phyloP scores from a whole-genome alignment of 2,113 vertebrate species.

The Actenoides lindsayi region DNA sequence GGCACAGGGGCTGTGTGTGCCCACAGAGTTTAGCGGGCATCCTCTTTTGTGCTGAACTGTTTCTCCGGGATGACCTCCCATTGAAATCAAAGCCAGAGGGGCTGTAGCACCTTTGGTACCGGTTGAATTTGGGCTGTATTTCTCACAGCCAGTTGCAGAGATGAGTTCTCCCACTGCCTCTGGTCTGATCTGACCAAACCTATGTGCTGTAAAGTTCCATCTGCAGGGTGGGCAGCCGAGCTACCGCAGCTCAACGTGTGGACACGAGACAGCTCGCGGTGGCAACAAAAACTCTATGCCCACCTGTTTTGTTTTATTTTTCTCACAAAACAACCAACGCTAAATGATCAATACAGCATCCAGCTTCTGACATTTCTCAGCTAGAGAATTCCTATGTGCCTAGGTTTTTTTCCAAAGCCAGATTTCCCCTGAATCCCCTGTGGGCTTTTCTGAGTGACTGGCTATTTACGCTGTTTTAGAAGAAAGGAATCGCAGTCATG shows the following conservation, averaged over 20 bases:
- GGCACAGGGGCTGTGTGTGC: neutral
- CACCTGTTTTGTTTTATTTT: neutral
- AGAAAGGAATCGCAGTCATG: neutral
- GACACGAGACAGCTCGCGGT: neutral
- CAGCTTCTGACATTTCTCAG: neutral
- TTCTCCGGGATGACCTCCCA: neutral
- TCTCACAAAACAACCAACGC: neutral
- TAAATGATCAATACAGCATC: neutral
- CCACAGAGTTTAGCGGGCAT: neutral
- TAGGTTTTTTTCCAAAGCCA: neutral
- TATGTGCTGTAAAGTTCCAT: neutral
- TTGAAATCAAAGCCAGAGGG: neutral
- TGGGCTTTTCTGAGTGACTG: neutral
- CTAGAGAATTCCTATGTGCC: neutral
- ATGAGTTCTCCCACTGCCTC: neutral
- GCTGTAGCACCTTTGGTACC: neutral
- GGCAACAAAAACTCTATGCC: neutral
- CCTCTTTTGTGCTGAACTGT: neutral
- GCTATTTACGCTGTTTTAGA: neutral
- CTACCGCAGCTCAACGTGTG: neutral
- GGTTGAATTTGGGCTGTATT: neutral
- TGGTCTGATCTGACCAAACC: neutral
- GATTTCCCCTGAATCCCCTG: neutral
- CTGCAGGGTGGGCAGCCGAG: neutral
- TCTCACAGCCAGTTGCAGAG: neutral